Evolutionary conservation across 2,888 invertebrate species (phyloP), one percentile per base, ranked within the genome.

Genomic region (Lomographa bimaculata): DNA sequence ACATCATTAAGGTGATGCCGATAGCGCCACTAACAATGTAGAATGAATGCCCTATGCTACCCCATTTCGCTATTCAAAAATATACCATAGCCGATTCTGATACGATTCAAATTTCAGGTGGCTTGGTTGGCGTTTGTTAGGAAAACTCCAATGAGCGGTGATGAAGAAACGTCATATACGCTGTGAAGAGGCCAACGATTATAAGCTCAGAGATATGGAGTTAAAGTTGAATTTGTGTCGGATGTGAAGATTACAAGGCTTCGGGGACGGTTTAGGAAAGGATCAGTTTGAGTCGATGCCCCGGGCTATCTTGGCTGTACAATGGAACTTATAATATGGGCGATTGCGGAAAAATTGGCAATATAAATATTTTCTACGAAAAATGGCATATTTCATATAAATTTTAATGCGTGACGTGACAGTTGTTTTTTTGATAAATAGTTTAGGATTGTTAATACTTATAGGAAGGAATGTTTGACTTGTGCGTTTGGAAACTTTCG

Each of bases 1-100:
- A 87, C 87, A 89, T 89, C 89, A 89, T 89, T 89, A 89, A 87
- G 86, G 89, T 89, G 87, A 89, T 89, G 86, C 85, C 82, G 87
- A 89, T 87, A 89, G 87, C 87, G 87, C 87, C 87, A 81, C 76
- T 63, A 64, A 55, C 61, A 51, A 54, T 60, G 51, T 68, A 53
- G 46, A 53, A 56, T 54, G 62, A 82, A 79, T 62, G 70, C 53
- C 65, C 60, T 66, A 83, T 59, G 57, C 57, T 54, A 40, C 54
- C 27, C 26, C 10, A 11, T 11, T 20, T 32, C 11, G 45, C 28
- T 48, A 57, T 49, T 45, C 54, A 26, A 79, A 75, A 65, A 49
- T 80, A 76, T 43, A 33, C 38, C 30, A 25, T 38, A 43, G 18
- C 12, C 14, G 8, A 33, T 24, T 7, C 5, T 4, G 7, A 32